Percentiles rank a stretch among this genome's conserved stretches.
phyloP scores from a whole-genome alignment of 2,113 vertebrate genomes.

The Mobula birostris region DNA sequence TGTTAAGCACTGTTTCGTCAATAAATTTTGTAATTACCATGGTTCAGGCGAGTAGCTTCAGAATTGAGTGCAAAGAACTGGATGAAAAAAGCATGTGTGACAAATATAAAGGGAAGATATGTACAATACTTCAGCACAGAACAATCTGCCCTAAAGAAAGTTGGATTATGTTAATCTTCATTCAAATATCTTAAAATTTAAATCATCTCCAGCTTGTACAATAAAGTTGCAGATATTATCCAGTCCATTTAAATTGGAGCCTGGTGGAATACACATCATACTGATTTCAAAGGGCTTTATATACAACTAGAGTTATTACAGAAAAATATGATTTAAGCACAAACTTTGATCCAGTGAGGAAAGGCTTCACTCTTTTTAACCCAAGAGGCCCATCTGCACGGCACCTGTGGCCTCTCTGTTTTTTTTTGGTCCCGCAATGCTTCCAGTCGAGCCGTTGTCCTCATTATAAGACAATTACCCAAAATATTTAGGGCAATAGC shows the following conservation, averaged over 20 bases:
- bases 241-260: neutral
- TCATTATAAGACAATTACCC: conserved; percentile 14
- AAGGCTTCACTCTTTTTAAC: neutral
- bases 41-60: neutral
- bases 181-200: neutral
- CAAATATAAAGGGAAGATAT: neutral
- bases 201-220: neutral
- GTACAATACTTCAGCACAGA: neutral
- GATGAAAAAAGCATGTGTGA: neutral
- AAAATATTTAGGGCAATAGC: neutral
- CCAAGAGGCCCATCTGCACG: neutral
- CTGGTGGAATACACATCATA: neutral
- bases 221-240: neutral
- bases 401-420: conserved; percentile 13
- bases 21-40: neutral
- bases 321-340: neutral
- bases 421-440: neutral
- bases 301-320: neutral
- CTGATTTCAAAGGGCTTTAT: neutral
- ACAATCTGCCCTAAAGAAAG: neutral
- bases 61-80: neutral
- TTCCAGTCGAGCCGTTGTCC: neutral
- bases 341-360: neutral
- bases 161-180: neutral
- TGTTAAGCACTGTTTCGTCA: neutral